A percentile compares a stretch with the other conserved stretches of the same genome.
Conservation (phyloP, 2,888 invertebrate species). For the Brachynemurus nebulosus region DNA sequence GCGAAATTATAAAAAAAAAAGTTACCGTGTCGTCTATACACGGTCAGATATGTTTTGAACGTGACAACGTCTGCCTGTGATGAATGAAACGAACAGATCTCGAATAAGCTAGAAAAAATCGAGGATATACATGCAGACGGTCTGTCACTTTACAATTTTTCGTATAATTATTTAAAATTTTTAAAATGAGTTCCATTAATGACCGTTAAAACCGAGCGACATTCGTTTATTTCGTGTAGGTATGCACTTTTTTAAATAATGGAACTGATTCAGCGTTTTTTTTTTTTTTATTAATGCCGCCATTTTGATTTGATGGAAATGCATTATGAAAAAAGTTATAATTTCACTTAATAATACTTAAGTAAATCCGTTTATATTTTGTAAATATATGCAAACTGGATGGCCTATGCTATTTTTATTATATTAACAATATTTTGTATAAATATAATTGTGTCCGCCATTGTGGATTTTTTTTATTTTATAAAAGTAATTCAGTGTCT, state of each 20-base stretch:
- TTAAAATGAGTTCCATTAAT: too few relatives aligned
- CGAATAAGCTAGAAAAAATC: too few relatives aligned
- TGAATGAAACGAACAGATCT: too few relatives aligned
- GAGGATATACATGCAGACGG: too few relatives aligned
- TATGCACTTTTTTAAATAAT: too few relatives aligned
- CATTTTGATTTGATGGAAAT: too few relatives aligned
- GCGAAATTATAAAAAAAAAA: not conserved
- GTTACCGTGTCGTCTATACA: not conserved
- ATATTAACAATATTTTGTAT: slow-evolving; percentile 4
- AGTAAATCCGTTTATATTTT: not conserved
- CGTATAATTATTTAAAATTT: too few relatives aligned
- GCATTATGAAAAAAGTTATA: not conserved
- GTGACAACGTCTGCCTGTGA: not conserved
- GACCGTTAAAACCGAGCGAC: too few relatives aligned
- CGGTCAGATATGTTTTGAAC: not conserved
- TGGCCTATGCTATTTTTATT: not conserved
- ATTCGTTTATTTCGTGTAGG: too few relatives aligned
- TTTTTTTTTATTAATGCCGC: too few relatives aligned
- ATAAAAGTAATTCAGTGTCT: not conserved
- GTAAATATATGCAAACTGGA: not conserved
- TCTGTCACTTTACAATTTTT: too few relatives aligned
- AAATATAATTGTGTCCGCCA: slow-evolving; percentile 4
- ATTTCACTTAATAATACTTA: slow-evolving; percentile 1
- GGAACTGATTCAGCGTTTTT: too few relatives aligned
- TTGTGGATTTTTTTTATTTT: slow-evolving; percentile 3